Percentiles rank a stretch among this genome's conserved stretches.
Evolutionary conservation across 2,797 vertebrate species (phyloP).

Genomic region (Bucorvus abyssinicus): DNA sequence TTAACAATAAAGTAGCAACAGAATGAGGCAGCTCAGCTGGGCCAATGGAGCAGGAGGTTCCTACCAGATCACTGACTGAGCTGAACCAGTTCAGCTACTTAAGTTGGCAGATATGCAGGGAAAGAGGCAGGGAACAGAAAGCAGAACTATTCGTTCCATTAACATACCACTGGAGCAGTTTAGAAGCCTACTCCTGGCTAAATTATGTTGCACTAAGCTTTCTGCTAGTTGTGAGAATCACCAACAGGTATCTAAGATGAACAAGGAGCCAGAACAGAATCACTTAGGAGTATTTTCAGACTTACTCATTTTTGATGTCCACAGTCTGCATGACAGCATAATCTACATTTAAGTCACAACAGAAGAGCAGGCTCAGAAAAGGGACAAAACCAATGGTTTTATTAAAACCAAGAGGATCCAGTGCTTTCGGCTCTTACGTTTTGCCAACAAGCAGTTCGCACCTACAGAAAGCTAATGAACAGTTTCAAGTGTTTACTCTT

Average conservation of each 20-base stretch:
- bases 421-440: conserved; percentile 13
- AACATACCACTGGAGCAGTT: background rate
- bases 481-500: conserved; percentile 60
- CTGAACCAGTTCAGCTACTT: background rate
- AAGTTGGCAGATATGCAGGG: rapidly evolving
- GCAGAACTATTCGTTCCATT: background rate
- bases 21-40: background rate
- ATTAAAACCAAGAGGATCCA: conserved; percentile 48
- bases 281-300: background rate
- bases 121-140: background rate
- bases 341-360: background rate
- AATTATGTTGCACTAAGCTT: background rate
- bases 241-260: background rate
- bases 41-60: background rate
- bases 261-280: background rate
- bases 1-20: rapidly evolving
- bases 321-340: background rate
- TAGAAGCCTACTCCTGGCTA: background rate
- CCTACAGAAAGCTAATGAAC: conserved; percentile 42
- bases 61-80: rapidly evolving
- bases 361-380: background rate
- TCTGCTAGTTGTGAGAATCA: background rate
- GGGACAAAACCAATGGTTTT: conserved; percentile 25
- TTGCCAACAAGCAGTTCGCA: conserved; percentile 20
- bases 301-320: background rate